Base-by-base conservation (phyloP, 2,797 vertebrate genomes). In the Epinephelus coioides region DNA sequence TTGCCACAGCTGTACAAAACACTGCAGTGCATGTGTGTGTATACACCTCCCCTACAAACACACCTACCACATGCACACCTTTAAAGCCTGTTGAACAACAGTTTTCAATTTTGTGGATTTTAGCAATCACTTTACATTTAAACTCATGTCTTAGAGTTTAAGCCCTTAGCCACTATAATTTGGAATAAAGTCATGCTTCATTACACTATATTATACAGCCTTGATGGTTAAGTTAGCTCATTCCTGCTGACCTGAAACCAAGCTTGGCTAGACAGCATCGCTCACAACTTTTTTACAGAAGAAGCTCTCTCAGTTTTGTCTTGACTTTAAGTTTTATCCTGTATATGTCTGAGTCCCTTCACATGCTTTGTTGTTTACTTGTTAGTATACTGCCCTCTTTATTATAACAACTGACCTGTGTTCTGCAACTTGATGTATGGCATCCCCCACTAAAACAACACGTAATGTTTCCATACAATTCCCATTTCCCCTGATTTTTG, bases 1-100 rank as follows among this genome's bases (percentile, higher is more conserved):
- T 89, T 92, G 65, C 85, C 86, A 88, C 92, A 94, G 93, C 93
- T 93, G 92, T 72, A 92, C 85, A 18, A 80, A 87, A 70, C 72
- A 47, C 66, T 40, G 61, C 56, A 40, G 40, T 40, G 55, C 62
- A 47, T 17, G 55, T 73, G 38, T 82, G 53, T 71, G 6, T 47
- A 14, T 5, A 25, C 27, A 2, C 3, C 25, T 47, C 25, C 50
- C 21, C 14, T 1, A n/a, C 44, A 43, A 13, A 59, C 57, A 66
- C 54, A 75, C 27, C 25, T 43, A 50, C 54, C 73, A 14, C 61
- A 25, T 3, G 5, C 25, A 63, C 51, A 53, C 34, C 25, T 65
- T 65, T 57, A 60, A 63, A 49, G 17, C 56, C 69, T 50, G 2
- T 30, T 55, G 3, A 73, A 57, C 57, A 63, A 43, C 30, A 25